phyloP scores from a whole-genome alignment of 2,797 vertebrate species.

The Pygocentrus nattereri region DNA sequence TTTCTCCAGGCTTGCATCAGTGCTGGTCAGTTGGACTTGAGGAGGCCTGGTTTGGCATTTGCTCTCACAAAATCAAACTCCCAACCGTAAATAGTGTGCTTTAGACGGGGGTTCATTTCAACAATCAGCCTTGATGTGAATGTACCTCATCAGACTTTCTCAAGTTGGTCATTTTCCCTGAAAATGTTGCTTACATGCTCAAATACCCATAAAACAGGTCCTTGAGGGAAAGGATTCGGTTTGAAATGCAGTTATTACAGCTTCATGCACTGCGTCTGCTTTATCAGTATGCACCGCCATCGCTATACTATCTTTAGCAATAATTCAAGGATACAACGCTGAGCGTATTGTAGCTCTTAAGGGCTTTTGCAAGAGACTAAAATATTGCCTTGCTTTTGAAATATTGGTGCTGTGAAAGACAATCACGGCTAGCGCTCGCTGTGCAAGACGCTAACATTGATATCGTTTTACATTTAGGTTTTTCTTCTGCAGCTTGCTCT shows the following conservation, averaged over 20 bases:
- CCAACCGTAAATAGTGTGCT: too few species aligned
- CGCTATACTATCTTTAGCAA: background rate
- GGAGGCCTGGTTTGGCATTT: too few species aligned
- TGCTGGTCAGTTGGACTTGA: too few species aligned
- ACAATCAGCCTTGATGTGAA: too few species aligned
- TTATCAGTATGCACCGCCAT: background rate
- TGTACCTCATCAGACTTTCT: too few species aligned
- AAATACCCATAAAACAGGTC: too few species aligned
- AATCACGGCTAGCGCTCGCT: conserved; percentile 29
- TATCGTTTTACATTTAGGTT: conserved; percentile 48
- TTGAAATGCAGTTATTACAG: background rate
- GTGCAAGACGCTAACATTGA: conserved; percentile 33
- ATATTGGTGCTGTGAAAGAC: conserved; percentile 26
- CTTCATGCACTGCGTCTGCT: background rate
- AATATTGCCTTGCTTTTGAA: conserved; percentile 26
- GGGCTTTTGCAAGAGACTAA: background rate
- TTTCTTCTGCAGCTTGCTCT: background rate
- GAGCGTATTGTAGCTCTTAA: background rate
- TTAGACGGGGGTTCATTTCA: too few species aligned
- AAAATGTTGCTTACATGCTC: too few species aligned
- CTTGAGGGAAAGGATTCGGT: background rate
- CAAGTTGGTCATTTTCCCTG: too few species aligned
- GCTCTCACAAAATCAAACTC: too few species aligned
- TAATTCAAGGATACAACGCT: conserved; percentile 6
- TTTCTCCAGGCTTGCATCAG: too few species aligned